phyloP scores from a whole-genome alignment of 2,888 invertebrate genomes.

The Thymelicus acteon region DNA sequence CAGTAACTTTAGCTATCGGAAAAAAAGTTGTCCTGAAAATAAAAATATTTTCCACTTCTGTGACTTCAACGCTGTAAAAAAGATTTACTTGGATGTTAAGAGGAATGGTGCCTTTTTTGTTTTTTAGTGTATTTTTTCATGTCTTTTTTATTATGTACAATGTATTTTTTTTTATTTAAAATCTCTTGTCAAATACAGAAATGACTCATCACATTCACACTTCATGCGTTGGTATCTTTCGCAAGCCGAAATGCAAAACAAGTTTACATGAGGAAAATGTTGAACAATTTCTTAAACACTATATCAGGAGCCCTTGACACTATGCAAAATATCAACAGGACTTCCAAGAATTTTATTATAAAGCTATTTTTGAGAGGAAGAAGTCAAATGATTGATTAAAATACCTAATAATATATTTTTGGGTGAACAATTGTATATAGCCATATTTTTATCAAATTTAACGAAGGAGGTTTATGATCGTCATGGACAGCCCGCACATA shows the following conservation, averaged over 20 bases:
- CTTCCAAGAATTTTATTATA: slow-evolving; percentile 3
- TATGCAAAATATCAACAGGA: background rate
- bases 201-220: background rate
- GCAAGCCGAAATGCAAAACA: slow-evolving; percentile 11
- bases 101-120: background rate
- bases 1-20: slow-evolving; percentile 6
- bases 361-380: background rate
- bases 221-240: background rate
- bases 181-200: too few relatives aligned
- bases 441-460: too few relatives aligned
- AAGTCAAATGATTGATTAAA: background rate
- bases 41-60: background rate
- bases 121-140: too few relatives aligned
- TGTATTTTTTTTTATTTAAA: too few relatives aligned
- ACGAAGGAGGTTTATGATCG: too few relatives aligned
- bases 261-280: slow-evolving; percentile 26
- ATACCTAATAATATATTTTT: too few relatives aligned
- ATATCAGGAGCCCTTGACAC: slow-evolving; percentile 17
- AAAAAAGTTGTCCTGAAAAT: background rate
- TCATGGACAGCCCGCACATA: too few relatives aligned
- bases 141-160: too few relatives aligned
- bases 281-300: slow-evolving; percentile 14
- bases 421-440: too few relatives aligned
- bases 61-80: background rate
- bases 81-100: background rate